A percentile compares a stretch with the other conserved stretches of the same genome.
Conservation (phyloP, 2,113 vertebrate genomes). For the Heliornis fulica region DNA sequence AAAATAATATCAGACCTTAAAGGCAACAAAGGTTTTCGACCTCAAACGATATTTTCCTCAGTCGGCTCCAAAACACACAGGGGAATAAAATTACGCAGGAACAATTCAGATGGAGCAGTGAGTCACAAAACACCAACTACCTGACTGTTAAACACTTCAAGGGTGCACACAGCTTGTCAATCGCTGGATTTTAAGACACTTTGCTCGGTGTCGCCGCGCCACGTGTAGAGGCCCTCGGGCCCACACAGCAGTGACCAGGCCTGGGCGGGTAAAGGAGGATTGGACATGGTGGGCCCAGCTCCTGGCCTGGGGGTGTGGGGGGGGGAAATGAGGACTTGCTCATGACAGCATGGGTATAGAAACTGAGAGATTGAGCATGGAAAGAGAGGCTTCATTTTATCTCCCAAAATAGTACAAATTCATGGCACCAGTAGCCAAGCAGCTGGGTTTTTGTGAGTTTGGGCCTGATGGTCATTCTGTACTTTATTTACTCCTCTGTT, state of each 20-base stretch:
- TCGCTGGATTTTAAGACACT: neutral
- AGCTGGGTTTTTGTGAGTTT: neutral
- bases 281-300: neutral
- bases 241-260: neutral
- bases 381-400: neutral
- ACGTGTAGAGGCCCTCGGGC: fast-evolving
- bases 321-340: neutral
- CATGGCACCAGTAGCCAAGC: neutral
- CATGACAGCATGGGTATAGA: neutral
- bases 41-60: conserved; percentile 17
- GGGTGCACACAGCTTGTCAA: neutral
- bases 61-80: neutral
- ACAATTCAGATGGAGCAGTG: neutral
- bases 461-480: neutral
- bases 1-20: conserved; percentile 12
- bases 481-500: neutral
- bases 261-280: neutral
- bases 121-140: neutral
- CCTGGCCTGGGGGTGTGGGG: neutral
- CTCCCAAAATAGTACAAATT: neutral
- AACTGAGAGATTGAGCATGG: neutral
- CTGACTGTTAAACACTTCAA: neutral
- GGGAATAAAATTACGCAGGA: neutral
- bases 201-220: neutral
- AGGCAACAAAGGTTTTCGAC: conserved; percentile 11